Evolutionary conservation across 2,113 vertebrate species (phyloP), one percentile per base, ranked within the genome.

Genomic region (Labeo rohita): DNA sequence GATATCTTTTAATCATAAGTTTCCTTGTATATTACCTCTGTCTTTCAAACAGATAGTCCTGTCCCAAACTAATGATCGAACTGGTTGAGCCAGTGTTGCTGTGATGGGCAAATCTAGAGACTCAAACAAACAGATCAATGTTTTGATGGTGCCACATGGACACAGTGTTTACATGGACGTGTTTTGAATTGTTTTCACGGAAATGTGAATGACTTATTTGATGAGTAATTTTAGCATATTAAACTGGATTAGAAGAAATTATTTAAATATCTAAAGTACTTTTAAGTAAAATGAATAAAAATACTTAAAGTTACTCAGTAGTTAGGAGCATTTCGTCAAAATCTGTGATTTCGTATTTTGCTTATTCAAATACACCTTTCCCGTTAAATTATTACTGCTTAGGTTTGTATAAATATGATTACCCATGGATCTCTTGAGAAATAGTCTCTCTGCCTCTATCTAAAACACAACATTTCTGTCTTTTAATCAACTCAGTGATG

Each of bases 341-440:
- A 76, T 28, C 7, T 76, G 18, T 52, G 1, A 16, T 34, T 28
- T 76, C 47, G 50, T 75, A 49, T 39, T 18, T 39, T 70, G 66
- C 66, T 3, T 39, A 4, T 36, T 68, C 34, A 68, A 15, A 8
- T 39, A 3, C 13, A 36, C 15, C 63, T 39, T 39, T 18, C 3
- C 34, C 8, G 3, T 39, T 39, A 70, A 39, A 59, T n/a, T 50
- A 59, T 85, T 23, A 68, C 47, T 36, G 21, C 63, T 28, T 63
- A 23, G 74, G 72, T 50, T 63, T 79, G 54, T 65, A 77, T 66
- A 61, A 84, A 43, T 75, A 43, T 56, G 34, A 80, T 81, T 76
- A 85, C 54, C 80, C 87, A 54, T 76, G 76, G 75, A 23, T 80
- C 77, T 81, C 83, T 56, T 84, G 87, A 77, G 76, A 81, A 72